These are phyloP conservation scores for Ethmia dodecea DNA, from an alignment of 2,888 invertebrate genomes.

Conservation along the genomic window DNA sequence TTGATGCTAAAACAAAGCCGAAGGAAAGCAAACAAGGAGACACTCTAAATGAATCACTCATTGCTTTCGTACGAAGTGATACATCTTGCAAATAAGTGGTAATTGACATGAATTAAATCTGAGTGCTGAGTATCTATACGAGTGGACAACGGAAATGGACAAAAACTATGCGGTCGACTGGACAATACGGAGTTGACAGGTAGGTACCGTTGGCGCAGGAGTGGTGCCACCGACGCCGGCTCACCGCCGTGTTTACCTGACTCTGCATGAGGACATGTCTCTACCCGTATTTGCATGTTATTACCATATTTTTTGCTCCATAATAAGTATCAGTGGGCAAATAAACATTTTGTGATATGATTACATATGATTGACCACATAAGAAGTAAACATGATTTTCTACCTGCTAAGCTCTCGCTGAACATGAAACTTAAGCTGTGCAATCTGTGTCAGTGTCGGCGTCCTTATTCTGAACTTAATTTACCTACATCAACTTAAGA, in stretches of 20 bases:
- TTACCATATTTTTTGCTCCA: conserved; percentile 50
- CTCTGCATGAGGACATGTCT: conserved; percentile 30
- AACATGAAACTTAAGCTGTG: not conserved
- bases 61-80: not conserved
- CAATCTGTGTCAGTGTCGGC: too few species aligned
- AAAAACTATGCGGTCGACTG: not conserved
- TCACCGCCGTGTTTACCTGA: conserved; percentile 31
- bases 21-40: conserved; percentile 16
- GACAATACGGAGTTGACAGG: conserved; percentile 14
- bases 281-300: conserved; percentile 36
- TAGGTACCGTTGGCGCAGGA: conserved; percentile 34
- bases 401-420: not conserved
- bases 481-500: too few species aligned
- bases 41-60: not conserved
- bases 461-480: too few species aligned
- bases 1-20: conserved; percentile 15
- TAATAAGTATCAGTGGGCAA: conserved; percentile 28
- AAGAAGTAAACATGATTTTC: conserved; percentile 15
- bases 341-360: conserved; percentile 24
- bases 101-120: conserved; percentile 4
- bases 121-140: not conserved
- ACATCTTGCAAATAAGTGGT: conserved; percentile 4
- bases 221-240: conserved; percentile 25
- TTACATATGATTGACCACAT: conserved; percentile 21
- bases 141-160: not conserved